Base-by-base conservation (phyloP, 2,113 vertebrate genomes). In the Rafetus swinhoei region DNA sequence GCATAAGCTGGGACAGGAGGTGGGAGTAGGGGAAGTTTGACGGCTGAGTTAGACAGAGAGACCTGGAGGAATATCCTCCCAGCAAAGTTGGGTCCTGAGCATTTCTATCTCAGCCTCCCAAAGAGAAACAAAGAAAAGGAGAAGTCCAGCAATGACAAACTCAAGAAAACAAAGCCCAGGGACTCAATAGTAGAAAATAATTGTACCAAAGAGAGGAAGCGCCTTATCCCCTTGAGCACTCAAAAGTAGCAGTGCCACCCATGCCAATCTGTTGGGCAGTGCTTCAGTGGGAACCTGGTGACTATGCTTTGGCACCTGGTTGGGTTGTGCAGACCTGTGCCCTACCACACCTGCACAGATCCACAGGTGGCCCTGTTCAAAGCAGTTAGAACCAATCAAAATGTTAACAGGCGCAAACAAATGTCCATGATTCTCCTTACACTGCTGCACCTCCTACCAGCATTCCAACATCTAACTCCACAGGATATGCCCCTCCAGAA, bases 231-330 rank as follows among this genome's bases (percentile, higher is more conserved):
- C 39, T 86, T 7, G 5, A 80, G 81, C 57, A 0, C 29, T 25
- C 2, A 32, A 60, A 72, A 60, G 0, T 0, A 57, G 85, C 35
- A 18, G 24, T 52, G 69, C 32, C 62, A n/a, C 29, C 7, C 16
- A 32, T 69, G 16, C n/a, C 32, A 18, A 21, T 35, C 65, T 72
- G n/a, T 35, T 35, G 65, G 59, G 59, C 9, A 27, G 24, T 27
- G 24, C 59, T 24, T 60, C 59, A 11, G 59, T 24, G 24, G 18
- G 56, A 27, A 12, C 88, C 88, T 87, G 15, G 25, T 82, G 59
- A 35, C 62, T 6, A 13, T 62, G 59, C 25, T 32, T 65, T 18
- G 62, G 62, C 15, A 21, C 32, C 65, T 72, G n/a, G 18, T n/a
- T 72, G n/a, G 32, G 18, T 72, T 35, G 18, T 72, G 65, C 32